Evolutionary conservation across 92 coral and sea anemone genomes (phyloP).

Genomic region (Zoanthus solanderi): DNA sequence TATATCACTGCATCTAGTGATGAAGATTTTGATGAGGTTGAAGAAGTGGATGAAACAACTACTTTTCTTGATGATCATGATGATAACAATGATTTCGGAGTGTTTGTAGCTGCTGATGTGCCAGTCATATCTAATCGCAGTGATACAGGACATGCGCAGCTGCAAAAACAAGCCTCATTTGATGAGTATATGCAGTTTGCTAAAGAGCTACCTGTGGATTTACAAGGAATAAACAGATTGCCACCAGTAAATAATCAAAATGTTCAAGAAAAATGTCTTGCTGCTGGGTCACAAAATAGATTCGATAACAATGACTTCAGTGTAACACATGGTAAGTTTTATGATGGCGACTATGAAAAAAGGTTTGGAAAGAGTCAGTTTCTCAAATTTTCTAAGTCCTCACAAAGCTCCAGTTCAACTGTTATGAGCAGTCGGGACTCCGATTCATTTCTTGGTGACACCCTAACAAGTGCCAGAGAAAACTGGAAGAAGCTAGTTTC

Average conservation of each 20-base stretch:
- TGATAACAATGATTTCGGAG: slow-evolving; percentile 40
- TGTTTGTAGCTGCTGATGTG: slow-evolving; percentile 25
- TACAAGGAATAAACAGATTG: neutral
- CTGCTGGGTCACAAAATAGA: neutral
- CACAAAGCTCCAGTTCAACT: slow-evolving; percentile 23
- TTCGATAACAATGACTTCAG: neutral
- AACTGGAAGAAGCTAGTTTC: slow-evolving; percentile 80
- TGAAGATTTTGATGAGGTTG: slow-evolving; percentile 70
- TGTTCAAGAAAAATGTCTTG: neutral
- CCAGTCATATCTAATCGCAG: neutral
- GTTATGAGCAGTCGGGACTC: slow-evolving; percentile 49
- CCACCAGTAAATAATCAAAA: neutral
- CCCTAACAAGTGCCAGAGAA: slow-evolving; percentile 63
- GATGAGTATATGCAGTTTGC: slow-evolving; percentile 20
- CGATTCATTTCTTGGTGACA: slow-evolving; percentile 75
- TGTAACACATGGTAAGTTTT: neutral
- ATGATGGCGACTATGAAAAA: neutral
- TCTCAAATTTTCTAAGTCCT: slow-evolving; percentile 9
- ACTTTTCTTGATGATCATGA: slow-evolving; percentile 27
- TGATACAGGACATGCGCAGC: neutral
- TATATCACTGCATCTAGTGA: slow-evolving; percentile 78
- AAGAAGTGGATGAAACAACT: slow-evolving; percentile 62
- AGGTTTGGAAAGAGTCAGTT: slow-evolving; percentile 18
- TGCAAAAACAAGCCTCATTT: slow-evolving; percentile 17
- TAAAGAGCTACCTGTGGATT: neutral